A percentile compares a stretch with the other conserved stretches of the same genome.
Conservation (phyloP, 2,113 vertebrate species). For the Mustelus asterias region DNA sequence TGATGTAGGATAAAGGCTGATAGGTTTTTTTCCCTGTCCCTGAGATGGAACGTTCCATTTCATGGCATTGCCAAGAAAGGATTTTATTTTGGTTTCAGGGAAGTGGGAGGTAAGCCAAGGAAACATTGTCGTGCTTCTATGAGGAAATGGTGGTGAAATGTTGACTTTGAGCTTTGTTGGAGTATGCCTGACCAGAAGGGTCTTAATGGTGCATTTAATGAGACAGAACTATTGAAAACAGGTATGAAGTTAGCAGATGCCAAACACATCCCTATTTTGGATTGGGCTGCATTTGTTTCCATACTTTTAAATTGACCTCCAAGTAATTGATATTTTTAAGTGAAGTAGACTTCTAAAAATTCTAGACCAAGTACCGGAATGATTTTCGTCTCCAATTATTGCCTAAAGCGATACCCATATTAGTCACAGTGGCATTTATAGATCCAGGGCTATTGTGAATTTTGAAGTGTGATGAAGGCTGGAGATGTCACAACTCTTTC, state of each 20-base stretch:
- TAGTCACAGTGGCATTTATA: background rate
- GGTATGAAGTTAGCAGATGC: background rate
- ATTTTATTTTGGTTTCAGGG: constrained; percentile 28
- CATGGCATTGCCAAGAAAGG: background rate
- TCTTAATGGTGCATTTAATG: background rate
- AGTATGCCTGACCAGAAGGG: background rate
- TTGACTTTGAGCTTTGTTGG: background rate
- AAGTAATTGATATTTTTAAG: background rate
- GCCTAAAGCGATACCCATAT: background rate
- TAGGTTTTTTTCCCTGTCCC: background rate
- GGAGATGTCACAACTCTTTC: background rate
- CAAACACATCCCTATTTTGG: background rate
- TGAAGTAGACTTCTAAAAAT: background rate
- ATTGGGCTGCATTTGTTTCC: background rate
- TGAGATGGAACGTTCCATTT: background rate
- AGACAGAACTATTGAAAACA: constrained; percentile 6
- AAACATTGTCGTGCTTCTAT: background rate
- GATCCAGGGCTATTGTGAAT: background rate
- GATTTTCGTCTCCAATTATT: background rate
- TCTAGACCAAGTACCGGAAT: background rate
- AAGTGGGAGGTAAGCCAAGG: constrained; percentile 17
- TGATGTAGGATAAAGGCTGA: background rate
- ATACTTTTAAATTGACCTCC: background rate
- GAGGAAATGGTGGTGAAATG: background rate
- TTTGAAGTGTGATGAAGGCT: background rate